Evolutionary conservation across 2,888 invertebrate genomes (phyloP), one percentile per base, ranked within the genome.

Genomic region (Cephus spinipes): DNA sequence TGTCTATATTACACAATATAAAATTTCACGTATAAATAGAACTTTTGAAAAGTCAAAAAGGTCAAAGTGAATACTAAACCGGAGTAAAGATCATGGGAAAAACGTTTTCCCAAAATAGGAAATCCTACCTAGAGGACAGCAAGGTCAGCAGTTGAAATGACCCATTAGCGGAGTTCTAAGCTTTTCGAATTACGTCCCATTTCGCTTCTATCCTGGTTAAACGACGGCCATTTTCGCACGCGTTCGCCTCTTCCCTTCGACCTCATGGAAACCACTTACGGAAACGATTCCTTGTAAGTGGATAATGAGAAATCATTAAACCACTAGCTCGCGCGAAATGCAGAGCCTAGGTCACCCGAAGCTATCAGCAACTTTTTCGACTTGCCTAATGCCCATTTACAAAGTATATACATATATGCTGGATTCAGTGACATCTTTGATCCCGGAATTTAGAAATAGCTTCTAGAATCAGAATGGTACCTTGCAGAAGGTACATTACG

Each of bases 231-330:
- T 55, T 55, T 55, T 55, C 55, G 55, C 55, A 55, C 55, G 55
- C 55, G 55, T 9, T 55, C 55, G 55, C 23, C 55, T 23, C 55
- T 55, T 55, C 55, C 23, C 23, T 55, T 55, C 55, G 55, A 55
- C 55, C 55, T 55, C 55, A 55, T 55, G 55, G 55, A 55, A 82
- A 81, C 83, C 83, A 84, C 84, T 87, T 83, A 82, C 81, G 85
- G 84, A 85, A 87, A 86, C 81, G 82, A 84, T 86, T 83, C 82
- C 80, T 81, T 79, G 79, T 85, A 84, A 85, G 82, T 86, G 83
- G 85, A 84, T 85, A 86, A 87, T 85, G 84, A 84, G 84, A 84
- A 85, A 86, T 86, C 82, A 82, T 87, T 85, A 83, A 85, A 85
- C 84, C 85, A 83, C 23, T 55, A 55, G 23, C 55, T 55, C 23